Base-by-base conservation (phyloP, 2,113 vertebrate genomes). In the Pelecanoides urinatrix region DNA sequence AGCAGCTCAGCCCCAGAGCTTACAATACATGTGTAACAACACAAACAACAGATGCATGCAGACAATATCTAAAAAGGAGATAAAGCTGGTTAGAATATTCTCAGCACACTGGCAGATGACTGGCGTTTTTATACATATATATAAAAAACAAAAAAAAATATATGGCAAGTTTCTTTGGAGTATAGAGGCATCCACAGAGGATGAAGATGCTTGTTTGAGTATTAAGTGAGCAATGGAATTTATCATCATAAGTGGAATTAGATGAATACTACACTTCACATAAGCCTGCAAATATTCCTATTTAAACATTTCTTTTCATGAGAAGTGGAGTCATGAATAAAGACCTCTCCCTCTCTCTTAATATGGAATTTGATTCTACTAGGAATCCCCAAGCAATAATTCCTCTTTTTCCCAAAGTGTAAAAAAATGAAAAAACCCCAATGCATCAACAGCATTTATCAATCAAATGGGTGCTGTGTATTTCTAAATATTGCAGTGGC, bases 21-120 rank as follows among this genome's bases (percentile, higher is more conserved):
- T 78, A 65, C 52, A 92, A 75, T 45, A 65, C 40, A 72, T 5
- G 1, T 55, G 12, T 53, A 89, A 61, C 30, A 92, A 65, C 52
- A 78, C 34, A 90, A 92, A 75, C 34, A 49, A 85, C 68, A 94
- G 73, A 87, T 61, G 44, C 66, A 88, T 40, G 25, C 42, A 92
- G 58, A 80, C 26, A 74, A 45, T 32, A 88, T 85, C 47, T 49
- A 77, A 80, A 78, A 77, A 55, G 7, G 36, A 93, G 34, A 38
- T 58, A 93, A 87, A 90, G 23, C 9, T 66, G 52, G 77, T 88
- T 71, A 85, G 50, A 70, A 65, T 72, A 79, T 65, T 93, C 62
- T 80, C 73, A 90, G 58, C 55, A 88, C 34, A 34, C 5, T 26
- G 14, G 20, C n/a, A 90, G 68, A 52, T 34, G 25, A 80, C 50